phyloP scores from a whole-genome alignment of 2,888 invertebrate species.

The Apamea monoglypha region DNA sequence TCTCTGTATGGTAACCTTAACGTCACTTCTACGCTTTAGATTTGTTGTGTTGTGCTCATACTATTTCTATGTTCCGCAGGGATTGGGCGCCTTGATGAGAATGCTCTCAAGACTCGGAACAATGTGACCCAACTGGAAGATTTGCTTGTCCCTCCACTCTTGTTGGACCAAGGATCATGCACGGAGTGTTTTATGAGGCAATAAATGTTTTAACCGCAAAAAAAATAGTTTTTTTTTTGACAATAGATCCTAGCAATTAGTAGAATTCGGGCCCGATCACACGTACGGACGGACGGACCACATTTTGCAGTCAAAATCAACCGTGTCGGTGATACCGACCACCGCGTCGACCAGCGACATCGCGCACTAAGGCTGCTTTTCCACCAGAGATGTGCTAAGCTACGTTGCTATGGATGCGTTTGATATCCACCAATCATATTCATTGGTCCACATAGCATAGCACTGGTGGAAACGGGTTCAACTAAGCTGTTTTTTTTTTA shows the following conservation, averaged over 20 bases:
- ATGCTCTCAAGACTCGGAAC: constrained; percentile 28
- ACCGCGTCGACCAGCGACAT: background rate
- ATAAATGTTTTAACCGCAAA: background rate
- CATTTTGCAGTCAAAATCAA: background rate
- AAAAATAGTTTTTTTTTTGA: background rate
- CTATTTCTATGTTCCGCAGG: constrained; percentile 67
- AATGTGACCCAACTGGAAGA: constrained; percentile 42
- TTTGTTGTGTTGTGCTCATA: constrained; percentile 43
- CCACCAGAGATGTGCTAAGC: too few relatives aligned
- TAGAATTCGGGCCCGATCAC: background rate
- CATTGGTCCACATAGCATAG: too few relatives aligned
- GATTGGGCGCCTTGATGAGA: constrained; percentile 70
- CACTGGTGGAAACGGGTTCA: too few relatives aligned
- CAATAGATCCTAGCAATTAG: background rate
- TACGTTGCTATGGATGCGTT: too few relatives aligned
- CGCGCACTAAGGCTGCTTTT: too few relatives aligned
- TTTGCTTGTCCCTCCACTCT: constrained; percentile 6
- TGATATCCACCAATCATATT: too few relatives aligned
- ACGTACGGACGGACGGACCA: too few relatives aligned
- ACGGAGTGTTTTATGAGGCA: constrained; percentile 16
- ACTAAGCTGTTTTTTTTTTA: too few relatives aligned
- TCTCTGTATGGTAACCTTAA: constrained; percentile 43
- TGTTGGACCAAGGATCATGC: constrained; percentile 18
- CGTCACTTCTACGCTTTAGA: constrained; percentile 20
- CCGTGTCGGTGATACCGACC: background rate